phyloP scores from a whole-genome alignment of 35 echinoderm and acorn worm species.

The Ptychodera flava region DNA sequence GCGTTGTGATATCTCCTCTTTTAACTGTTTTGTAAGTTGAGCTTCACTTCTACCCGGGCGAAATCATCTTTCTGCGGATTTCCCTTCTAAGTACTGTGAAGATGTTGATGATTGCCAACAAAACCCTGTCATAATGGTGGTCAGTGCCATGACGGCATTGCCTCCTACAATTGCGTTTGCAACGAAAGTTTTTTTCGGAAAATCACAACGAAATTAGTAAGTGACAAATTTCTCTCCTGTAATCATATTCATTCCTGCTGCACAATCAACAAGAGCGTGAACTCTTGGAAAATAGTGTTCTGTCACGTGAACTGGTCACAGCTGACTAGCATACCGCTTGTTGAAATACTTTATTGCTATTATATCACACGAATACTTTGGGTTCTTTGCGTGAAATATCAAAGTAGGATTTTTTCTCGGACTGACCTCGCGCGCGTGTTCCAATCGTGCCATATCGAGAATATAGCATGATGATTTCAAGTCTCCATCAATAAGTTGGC shows the following conservation, averaged over 20 bases:
- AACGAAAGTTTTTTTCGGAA: background rate
- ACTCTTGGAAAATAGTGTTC: too few relatives aligned
- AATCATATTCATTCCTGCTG: background rate
- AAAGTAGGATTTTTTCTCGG: too few relatives aligned
- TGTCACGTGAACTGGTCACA: background rate
- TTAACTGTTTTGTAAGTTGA: background rate
- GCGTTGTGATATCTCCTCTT: background rate
- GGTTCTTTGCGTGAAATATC: too few relatives aligned
- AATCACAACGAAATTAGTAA: background rate
- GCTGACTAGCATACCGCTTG: too few relatives aligned
- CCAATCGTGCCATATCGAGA: too few relatives aligned
- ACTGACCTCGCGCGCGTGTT: too few relatives aligned
- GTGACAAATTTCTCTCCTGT: background rate
- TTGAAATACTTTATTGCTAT: too few relatives aligned
- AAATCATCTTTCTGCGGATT: background rate
- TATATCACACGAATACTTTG: too few relatives aligned
- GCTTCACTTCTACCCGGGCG: too few relatives aligned
- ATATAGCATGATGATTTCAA: too few relatives aligned
- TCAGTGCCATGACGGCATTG: background rate
- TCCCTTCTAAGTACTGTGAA: background rate
- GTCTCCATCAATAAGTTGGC: too few relatives aligned
- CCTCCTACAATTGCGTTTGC: background rate
- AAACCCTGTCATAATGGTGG: constrained; percentile 6
- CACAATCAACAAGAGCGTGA: too few relatives aligned
- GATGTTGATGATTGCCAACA: background rate